phyloP scores from a whole-genome alignment of 2,888 invertebrate genomes.

The Trissolcus japonicus region DNA sequence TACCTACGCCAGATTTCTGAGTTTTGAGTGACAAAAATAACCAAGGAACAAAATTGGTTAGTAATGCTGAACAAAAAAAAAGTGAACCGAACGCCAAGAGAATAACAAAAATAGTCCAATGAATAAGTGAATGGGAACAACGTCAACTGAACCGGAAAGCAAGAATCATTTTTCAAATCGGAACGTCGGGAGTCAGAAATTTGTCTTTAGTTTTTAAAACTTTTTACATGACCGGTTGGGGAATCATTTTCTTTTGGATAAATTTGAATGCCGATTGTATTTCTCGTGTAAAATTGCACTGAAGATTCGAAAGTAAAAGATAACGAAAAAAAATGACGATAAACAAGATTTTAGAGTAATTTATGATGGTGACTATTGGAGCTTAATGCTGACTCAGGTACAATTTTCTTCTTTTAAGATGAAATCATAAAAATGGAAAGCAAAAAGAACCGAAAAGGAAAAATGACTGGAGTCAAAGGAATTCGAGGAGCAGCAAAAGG shows the following conservation, averaged over 20 bases:
- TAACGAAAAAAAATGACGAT: background rate
- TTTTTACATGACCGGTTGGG: constrained; percentile 17
- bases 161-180: background rate
- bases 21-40: too few species aligned
- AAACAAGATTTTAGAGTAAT: constrained; percentile 35
- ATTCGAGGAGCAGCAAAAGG: constrained; percentile 58
- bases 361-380: constrained; percentile 60
- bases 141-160: background rate
- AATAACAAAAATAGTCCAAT: too few species aligned
- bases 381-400: constrained; percentile 67
- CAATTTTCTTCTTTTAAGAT: constrained; percentile 75
- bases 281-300: constrained; percentile 43
- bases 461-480: constrained; percentile 59
- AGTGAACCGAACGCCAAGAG: too few species aligned
- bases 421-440: constrained; percentile 76
- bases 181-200: background rate
- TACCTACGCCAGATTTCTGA: too few species aligned
- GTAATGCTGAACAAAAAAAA: too few species aligned
- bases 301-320: background rate
- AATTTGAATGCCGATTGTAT: constrained; percentile 22
- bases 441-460: constrained; percentile 72
- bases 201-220: background rate
- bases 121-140: too few species aligned
- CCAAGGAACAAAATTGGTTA: too few species aligned
- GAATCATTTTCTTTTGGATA: constrained; percentile 35